Evolutionary conservation across 30 jellyfish, hydroid and myxozoan genomes (phyloP).

Genomic region (Aurelia aurita): DNA sequence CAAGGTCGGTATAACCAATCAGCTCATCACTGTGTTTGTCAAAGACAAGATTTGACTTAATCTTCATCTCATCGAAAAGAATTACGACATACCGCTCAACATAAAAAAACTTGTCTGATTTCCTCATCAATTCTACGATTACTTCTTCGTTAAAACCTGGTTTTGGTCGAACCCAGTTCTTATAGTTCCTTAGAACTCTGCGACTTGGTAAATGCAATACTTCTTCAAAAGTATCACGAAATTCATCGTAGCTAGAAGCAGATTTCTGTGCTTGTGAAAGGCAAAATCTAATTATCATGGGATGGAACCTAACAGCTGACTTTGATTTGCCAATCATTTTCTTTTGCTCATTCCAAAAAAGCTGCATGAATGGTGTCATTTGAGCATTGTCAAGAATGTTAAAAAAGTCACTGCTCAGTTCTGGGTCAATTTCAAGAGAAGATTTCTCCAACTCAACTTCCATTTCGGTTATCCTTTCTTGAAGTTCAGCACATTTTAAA

Average conservation of each 20-base stretch:
- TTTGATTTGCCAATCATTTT: conserved; percentile 8
- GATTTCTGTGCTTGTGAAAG: conserved; percentile 59
- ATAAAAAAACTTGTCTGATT: not conserved
- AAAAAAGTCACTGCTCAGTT: conserved; percentile 7
- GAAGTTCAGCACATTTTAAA: too few relatives aligned
- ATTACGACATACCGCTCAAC: conserved; percentile 55
- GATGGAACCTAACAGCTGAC: conserved; percentile 42
- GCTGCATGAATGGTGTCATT: conserved; percentile 53
- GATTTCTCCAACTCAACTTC: too few relatives aligned
- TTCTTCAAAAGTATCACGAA: conserved; percentile 58
- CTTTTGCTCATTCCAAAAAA: conserved; percentile 44
- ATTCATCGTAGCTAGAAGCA: conserved; percentile 59
- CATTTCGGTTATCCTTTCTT: too few relatives aligned
- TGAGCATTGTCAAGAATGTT: conserved; percentile 21
- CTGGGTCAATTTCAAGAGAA: too few relatives aligned
- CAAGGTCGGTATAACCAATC: too few relatives aligned
- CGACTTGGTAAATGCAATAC: conserved; percentile 39
- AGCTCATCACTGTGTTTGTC: conserved; percentile 31
- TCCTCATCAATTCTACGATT: conserved; percentile 15
- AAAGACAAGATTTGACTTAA: conserved; percentile 37
- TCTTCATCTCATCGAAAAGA: conserved; percentile 52
- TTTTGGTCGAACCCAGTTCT: conserved; percentile 52
- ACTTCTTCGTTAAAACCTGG: conserved; percentile 30
- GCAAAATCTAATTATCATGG: conserved; percentile 53
- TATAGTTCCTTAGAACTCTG: conserved; percentile 50